Evolutionary conservation across 2,797 vertebrate species (phyloP).

Genomic region (Galago senegalensis): DNA sequence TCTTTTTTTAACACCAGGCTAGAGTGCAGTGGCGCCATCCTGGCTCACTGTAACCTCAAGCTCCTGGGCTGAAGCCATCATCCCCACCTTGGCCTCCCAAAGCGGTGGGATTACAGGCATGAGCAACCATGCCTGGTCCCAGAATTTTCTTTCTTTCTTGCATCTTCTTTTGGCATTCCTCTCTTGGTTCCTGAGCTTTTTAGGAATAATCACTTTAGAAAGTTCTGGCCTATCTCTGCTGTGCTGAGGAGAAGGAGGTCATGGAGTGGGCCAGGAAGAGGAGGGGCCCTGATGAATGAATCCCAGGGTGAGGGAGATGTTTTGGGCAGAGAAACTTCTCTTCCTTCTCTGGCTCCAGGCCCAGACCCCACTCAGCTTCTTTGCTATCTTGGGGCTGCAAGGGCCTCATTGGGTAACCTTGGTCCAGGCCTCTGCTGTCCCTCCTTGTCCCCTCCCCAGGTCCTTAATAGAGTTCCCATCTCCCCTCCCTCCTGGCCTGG

Average conservation of each 20-base stretch:
- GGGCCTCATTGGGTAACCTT: slow-evolving; percentile 16
- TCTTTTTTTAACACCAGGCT: not conserved
- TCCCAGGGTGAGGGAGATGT: not conserved
- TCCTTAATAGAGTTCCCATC: not conserved
- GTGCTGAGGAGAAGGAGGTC: not conserved
- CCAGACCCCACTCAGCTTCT: not conserved
- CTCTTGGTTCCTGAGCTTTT: slow-evolving; percentile 61
- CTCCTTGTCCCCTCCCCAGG: not conserved
- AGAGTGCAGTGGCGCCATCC: not conserved
- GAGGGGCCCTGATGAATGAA: slow-evolving; percentile 12
- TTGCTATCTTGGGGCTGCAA: not conserved
- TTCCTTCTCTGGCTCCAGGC: slow-evolving; percentile 61
- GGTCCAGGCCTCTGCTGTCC: not conserved
- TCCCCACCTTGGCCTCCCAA: not conserved
- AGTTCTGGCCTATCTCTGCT: slow-evolving; percentile 63
- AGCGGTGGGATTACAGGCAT: not conserved
- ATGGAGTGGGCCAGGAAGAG: not conserved
- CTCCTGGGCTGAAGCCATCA: not conserved
- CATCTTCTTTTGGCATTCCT: slow-evolving; percentile 39
- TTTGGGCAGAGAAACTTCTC: not conserved
- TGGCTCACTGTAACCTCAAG: not conserved
- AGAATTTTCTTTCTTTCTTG: not conserved
- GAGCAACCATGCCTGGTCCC: not conserved
- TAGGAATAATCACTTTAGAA: slow-evolving; percentile 63
- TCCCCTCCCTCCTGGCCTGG: not conserved